These are phyloP conservation scores for Catocala nupta DNA, from an alignment of 2,888 invertebrate genomes.

Conservation along the genomic window DNA sequence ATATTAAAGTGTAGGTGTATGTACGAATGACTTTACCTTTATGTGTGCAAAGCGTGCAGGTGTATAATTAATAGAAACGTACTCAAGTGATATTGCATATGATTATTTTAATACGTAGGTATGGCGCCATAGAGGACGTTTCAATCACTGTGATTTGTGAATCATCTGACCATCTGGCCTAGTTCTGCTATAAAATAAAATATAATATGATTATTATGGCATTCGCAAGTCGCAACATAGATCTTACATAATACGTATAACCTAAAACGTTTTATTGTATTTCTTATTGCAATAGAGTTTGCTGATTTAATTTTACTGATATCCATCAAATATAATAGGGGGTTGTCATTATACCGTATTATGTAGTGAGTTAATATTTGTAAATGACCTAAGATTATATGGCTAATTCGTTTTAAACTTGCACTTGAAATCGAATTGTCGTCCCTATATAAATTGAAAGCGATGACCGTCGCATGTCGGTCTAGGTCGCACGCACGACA, in stretches of 20 bases:
- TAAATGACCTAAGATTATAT: constrained; percentile 5
- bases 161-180: constrained; percentile 19
- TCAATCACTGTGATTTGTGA: constrained; percentile 14
- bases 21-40: neutral
- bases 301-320: constrained; percentile 17
- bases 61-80: constrained; percentile 1
- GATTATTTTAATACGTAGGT: constrained; percentile 6
- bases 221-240: constrained; percentile 13
- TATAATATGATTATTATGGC: constrained; percentile 22
- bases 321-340: constrained; percentile 9
- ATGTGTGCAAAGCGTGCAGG: neutral
- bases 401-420: constrained; percentile 49
- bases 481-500: constrained; percentile 66
- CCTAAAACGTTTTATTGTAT: constrained; percentile 19
- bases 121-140: constrained; percentile 15
- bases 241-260: constrained; percentile 28
- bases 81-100: constrained; percentile 15
- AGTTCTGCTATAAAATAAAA: constrained; percentile 29
- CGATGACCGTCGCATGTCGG: constrained; percentile 73
- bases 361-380: neutral
- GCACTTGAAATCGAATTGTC: constrained; percentile 68
- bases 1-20: neutral
- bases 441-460: constrained; percentile 72
- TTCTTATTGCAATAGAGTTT: constrained; percentile 19
- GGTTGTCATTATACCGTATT: constrained; percentile 10